Evolutionary conservation across 2,113 vertebrate genomes (phyloP).

Genomic region (Corythornis vintsioides): DNA sequence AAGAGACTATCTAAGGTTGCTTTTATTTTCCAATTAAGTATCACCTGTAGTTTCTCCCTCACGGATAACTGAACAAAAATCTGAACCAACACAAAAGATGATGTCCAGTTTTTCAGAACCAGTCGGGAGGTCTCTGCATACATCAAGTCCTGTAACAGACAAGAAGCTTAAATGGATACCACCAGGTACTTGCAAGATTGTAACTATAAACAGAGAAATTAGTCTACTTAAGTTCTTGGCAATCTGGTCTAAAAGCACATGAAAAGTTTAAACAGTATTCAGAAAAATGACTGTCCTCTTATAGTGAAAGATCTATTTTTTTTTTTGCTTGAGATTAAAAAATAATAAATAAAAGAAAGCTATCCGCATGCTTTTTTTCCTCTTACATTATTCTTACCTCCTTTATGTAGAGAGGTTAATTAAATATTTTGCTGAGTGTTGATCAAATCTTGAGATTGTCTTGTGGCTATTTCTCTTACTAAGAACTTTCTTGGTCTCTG

Average conservation of each 20-base stretch:
- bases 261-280: not conserved
- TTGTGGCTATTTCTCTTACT: not conserved
- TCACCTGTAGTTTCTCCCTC: slow-evolving; percentile 17
- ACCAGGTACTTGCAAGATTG: slow-evolving; percentile 79
- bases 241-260: not conserved
- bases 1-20: not conserved
- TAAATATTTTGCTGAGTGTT: not conserved
- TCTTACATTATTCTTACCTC: not conserved
- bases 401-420: not conserved
- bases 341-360: not conserved
- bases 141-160: slow-evolving; percentile 68
- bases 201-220: not conserved
- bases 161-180: slow-evolving; percentile 86
- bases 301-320: not conserved
- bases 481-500: not conserved
- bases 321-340: not conserved
- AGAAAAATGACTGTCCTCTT: not conserved
- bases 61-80: not conserved
- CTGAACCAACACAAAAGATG: not conserved
- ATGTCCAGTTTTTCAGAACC: slow-evolving; percentile 3
- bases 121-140: slow-evolving; percentile 49
- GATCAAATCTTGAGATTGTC: not conserved
- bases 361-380: not conserved
- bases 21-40: slow-evolving; percentile 3
- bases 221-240: not conserved